Evolutionary conservation across 2,113 vertebrate genomes (phyloP).

Genomic region (Melanocharis versteri): DNA sequence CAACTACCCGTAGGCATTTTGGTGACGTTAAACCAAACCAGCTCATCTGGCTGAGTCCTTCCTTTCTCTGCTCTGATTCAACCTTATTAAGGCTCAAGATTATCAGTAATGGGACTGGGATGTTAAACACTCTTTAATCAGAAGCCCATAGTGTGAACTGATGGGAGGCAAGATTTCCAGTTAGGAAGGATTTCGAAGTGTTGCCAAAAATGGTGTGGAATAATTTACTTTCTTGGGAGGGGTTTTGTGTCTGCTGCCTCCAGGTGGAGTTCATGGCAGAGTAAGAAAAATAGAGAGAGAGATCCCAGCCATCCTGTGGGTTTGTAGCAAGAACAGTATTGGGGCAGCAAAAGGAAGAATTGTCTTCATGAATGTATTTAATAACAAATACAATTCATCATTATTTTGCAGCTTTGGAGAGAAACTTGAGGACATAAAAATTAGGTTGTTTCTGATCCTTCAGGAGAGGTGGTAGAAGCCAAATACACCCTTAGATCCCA

Average conservation of each 20-base stretch:
- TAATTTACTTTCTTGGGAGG: not conserved
- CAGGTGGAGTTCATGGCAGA: not conserved
- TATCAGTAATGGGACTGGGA: not conserved
- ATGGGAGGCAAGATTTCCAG: not conserved
- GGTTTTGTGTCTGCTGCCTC: not conserved
- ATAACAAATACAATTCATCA: not conserved
- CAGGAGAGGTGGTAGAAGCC: not conserved
- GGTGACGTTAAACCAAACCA: not conserved
- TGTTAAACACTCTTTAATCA: not conserved
- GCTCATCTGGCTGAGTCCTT: not conserved
- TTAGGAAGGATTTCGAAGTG: not conserved
- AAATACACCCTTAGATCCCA: not conserved
- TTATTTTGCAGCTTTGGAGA: not conserved
- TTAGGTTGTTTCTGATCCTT: not conserved
- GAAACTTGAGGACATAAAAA: not conserved
- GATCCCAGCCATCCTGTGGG: not conserved
- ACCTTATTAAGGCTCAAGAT: not conserved
- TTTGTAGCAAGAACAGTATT: not conserved
- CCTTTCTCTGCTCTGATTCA: not conserved
- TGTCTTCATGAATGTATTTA: not conserved
- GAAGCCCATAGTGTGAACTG: not conserved
- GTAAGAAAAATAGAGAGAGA: not conserved
- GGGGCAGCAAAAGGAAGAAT: not conserved
- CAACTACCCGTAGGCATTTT: not conserved
- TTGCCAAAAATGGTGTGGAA: not conserved